phyloP scores from a whole-genome alignment of 2,888 invertebrate species.

The Xylocampa areola region DNA sequence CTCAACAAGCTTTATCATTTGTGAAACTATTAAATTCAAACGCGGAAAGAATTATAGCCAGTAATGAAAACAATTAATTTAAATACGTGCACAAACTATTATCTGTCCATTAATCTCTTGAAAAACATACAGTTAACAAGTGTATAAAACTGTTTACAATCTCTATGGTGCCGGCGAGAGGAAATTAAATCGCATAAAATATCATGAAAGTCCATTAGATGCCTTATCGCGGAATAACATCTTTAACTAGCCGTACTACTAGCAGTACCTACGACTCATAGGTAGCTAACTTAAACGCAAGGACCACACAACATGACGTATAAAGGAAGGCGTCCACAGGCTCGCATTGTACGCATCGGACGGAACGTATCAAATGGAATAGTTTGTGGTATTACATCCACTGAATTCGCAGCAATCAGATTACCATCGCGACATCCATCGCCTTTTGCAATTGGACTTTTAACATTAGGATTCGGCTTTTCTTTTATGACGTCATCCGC shows the following conservation, averaged over 20 bases:
- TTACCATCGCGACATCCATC: no score
- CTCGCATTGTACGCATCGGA: no score
- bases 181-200: slow-evolving; percentile 56
- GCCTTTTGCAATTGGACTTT: no score
- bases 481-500: no score
- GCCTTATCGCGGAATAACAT: slow-evolving; percentile 44
- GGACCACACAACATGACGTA: slow-evolving; percentile 37
- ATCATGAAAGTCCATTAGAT: slow-evolving; percentile 50
- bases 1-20: neutral
- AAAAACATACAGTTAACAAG: slow-evolving; percentile 23
- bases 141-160: slow-evolving; percentile 31
- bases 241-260: slow-evolving; percentile 28
- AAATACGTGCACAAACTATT: slow-evolving; percentile 13
- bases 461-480: no score
- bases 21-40: neutral
- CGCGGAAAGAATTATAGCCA: neutral
- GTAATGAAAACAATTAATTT: slow-evolving; percentile 7
- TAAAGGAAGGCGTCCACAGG: slow-evolving; percentile 6
- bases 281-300: slow-evolving; percentile 22
- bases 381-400: no score
- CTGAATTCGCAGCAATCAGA: no score
- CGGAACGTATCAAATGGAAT: no score
- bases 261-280: slow-evolving; percentile 11
- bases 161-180: slow-evolving; percentile 25
- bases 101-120: slow-evolving; percentile 14